Conservation (phyloP, 2,113 vertebrate species). For the Thalassoma bifasciatum region DNA sequence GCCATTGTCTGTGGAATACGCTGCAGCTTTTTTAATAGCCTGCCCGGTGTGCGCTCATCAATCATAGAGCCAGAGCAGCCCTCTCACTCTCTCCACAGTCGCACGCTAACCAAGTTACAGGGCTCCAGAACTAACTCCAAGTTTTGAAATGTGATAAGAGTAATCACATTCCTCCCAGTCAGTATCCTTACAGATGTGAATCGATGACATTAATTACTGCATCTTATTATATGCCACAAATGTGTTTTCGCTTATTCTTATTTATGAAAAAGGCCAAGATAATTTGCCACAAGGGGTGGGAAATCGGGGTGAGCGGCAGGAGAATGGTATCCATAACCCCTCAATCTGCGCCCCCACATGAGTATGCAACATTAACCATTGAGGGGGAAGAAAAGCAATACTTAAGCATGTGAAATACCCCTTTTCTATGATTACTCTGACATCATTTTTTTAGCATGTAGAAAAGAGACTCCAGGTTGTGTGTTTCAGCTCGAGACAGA, state of each 20-base stretch:
- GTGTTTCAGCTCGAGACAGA: slow-evolving; percentile 27
- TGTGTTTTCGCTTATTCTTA: slow-evolving; percentile 89
- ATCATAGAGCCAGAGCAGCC: slow-evolving; percentile 88
- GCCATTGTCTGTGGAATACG: slow-evolving; percentile 86
- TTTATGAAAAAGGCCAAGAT: slow-evolving; percentile 88
- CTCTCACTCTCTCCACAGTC: slow-evolving; percentile 88
- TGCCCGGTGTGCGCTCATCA: slow-evolving; percentile 88
- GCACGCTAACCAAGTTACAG: slow-evolving; percentile 91
- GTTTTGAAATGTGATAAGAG: slow-evolving; percentile 96
- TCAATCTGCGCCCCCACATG: slow-evolving; percentile 38
- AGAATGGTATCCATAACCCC: slow-evolving; percentile 26
- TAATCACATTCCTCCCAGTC: slow-evolving; percentile 93
- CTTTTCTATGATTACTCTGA: slow-evolving; percentile 37
- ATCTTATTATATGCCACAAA: slow-evolving; percentile 93
- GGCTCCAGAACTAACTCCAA: slow-evolving; percentile 93
- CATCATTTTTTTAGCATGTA: slow-evolving; percentile 6
- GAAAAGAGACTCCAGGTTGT: neutral
- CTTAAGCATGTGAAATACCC: slow-evolving; percentile 16
- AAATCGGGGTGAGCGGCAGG: slow-evolving; percentile 12
- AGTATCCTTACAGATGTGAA: slow-evolving; percentile 93
- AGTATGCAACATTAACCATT: slow-evolving; percentile 27
- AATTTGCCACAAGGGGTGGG: slow-evolving; percentile 76
- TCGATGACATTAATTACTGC: slow-evolving; percentile 98
- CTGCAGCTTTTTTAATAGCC: slow-evolving; percentile 82
- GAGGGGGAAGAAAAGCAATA: slow-evolving; percentile 20